Conservation (phyloP, 1,140 invertebrate species). For the Octopus sinensis region DNA sequence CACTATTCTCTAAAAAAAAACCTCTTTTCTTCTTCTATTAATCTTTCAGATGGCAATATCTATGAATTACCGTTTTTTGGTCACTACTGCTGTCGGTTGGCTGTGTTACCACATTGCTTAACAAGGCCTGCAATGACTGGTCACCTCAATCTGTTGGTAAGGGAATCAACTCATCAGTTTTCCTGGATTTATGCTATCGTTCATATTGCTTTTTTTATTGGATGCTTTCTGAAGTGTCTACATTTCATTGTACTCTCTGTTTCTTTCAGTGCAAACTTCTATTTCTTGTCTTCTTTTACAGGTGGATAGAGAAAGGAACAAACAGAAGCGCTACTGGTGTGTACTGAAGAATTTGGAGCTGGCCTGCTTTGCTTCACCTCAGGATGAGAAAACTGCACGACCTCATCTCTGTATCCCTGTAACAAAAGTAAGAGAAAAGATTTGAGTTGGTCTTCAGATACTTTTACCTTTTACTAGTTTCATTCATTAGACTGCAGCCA, state of each 20-base stretch:
- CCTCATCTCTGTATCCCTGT: slow-evolving; percentile 54
- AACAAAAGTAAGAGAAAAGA: slow-evolving; percentile 48
- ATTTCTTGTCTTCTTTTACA: slow-evolving; percentile 16
- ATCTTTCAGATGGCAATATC: slow-evolving; percentile 35
- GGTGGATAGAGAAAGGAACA: slow-evolving; percentile 44
- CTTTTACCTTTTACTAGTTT: no score
- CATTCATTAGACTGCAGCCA: no score
- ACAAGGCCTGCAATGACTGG: slow-evolving; percentile 62
- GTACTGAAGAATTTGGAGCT: slow-evolving; percentile 55
- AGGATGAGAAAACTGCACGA: slow-evolving; percentile 49
- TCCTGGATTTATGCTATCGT: no score
- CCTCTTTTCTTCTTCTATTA: neutral
- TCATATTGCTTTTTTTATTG: no score
- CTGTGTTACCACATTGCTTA: slow-evolving; percentile 67
- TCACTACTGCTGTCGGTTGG: slow-evolving; percentile 72
- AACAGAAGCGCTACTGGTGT: slow-evolving; percentile 52
- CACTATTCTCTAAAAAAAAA: no score
- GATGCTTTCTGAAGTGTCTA: no score
- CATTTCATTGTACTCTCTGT: no score
- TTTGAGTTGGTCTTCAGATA: no score
- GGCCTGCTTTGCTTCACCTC: slow-evolving; percentile 52
- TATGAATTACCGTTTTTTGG: slow-evolving; percentile 69
- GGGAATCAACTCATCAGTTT: neutral
- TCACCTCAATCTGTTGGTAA: slow-evolving; percentile 60
- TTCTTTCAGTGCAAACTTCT: neutral